Conservation (phyloP, 2,113 vertebrate species). For the Neolamprologus fasciatus region DNA sequence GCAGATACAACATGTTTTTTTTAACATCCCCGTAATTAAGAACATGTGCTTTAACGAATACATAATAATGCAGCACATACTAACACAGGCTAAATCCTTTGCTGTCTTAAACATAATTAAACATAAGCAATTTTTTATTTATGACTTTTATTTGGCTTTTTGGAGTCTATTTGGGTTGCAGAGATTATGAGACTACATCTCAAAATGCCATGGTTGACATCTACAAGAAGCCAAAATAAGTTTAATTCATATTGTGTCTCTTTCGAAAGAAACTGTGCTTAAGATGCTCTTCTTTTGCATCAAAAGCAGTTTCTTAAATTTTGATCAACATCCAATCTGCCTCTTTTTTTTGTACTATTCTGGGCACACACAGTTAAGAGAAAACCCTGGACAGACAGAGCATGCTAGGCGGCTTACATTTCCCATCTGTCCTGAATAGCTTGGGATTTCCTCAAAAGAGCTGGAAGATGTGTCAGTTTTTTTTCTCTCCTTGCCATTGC, state of each 20-base stretch:
- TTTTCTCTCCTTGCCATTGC: neutral
- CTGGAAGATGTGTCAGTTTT: neutral
- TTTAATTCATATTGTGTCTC: neutral
- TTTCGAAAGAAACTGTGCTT: neutral
- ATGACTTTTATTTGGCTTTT: neutral
- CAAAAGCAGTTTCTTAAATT: neutral
- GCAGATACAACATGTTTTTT: slow-evolving; percentile 13
- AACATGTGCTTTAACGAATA: neutral
- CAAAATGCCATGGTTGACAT: neutral
- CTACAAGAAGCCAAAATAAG: neutral
- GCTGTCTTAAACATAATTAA: neutral
- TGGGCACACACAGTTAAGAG: neutral
- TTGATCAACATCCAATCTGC: neutral
- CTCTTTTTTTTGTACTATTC: neutral
- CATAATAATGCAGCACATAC: neutral
- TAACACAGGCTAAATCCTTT: neutral
- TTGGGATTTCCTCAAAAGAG: slow-evolving; percentile 5
- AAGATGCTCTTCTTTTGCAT: neutral
- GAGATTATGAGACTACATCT: neutral
- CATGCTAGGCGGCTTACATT: neutral
- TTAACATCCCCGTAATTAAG: slow-evolving; percentile 39
- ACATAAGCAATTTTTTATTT: neutral
- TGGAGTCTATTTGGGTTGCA: neutral
- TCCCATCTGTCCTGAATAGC: slow-evolving; percentile 8
- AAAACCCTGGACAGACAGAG: neutral